Conservation (phyloP, 2,888 invertebrate species). For the Trichacis sp. region DNA sequence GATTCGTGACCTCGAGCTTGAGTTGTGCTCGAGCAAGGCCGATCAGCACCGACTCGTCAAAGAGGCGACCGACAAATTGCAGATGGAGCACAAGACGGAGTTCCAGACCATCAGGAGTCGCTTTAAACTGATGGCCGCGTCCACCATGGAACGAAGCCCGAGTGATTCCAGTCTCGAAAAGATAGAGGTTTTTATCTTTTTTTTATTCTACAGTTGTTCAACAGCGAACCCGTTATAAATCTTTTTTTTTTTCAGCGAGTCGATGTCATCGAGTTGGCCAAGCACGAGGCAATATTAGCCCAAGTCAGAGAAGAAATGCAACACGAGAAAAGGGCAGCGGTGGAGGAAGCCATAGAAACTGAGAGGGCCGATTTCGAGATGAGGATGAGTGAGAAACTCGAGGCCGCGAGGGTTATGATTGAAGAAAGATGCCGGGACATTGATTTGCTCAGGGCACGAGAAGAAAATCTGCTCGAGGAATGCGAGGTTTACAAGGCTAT, state of each 20-base stretch:
- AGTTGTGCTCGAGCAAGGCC: slow-evolving; percentile 61
- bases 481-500: slow-evolving; percentile 77
- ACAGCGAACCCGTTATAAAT: no score
- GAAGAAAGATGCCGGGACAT: slow-evolving; percentile 71
- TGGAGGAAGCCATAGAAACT: slow-evolving; percentile 71
- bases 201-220: no score
- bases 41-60: slow-evolving; percentile 74
- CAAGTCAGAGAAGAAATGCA: slow-evolving; percentile 79
- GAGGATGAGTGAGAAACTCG: slow-evolving; percentile 69
- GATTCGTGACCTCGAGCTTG: slow-evolving; percentile 54
- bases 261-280: slow-evolving; percentile 75
- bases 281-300: slow-evolving; percentile 77
- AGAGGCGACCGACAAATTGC: slow-evolving; percentile 78
- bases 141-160: slow-evolving; percentile 81
- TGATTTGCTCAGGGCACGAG: slow-evolving; percentile 65
- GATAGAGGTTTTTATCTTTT: slow-evolving; percentile 71
- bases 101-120: slow-evolving; percentile 76
- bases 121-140: slow-evolving; percentile 76
- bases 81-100: slow-evolving; percentile 81
- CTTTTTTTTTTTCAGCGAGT: no score
- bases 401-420: slow-evolving; percentile 64
- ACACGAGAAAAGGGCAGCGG: slow-evolving; percentile 72
- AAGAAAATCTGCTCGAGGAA: slow-evolving; percentile 74
- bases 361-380: slow-evolving; percentile 71
- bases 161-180: slow-evolving; percentile 84